A percentile compares a stretch with the other conserved stretches of the same genome.
phyloP scores from a whole-genome alignment of 2,888 invertebrate genomes.

The Caenorhabditis sp. region DNA sequence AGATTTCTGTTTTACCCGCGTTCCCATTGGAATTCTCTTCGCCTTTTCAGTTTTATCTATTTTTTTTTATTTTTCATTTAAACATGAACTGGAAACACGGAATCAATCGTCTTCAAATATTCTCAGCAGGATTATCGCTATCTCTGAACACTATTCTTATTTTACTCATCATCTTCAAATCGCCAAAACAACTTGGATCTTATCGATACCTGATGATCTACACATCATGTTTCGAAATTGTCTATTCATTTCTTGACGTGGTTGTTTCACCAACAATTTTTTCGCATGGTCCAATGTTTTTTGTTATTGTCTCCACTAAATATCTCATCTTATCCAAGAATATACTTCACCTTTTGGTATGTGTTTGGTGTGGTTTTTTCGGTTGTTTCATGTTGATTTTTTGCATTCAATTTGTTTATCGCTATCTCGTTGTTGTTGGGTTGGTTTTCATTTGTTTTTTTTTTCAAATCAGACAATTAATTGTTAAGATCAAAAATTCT shows the following conservation, averaged over 20 bases:
- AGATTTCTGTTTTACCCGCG: too few species aligned
- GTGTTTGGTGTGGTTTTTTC: slow-evolving; percentile 23
- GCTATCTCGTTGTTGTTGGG: slow-evolving; percentile 21
- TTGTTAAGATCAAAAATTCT: too few species aligned
- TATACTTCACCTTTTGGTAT: slow-evolving; percentile 3
- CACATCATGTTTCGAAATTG: slow-evolving; percentile 19
- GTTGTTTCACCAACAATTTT: slow-evolving; percentile 15
- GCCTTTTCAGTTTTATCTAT: too few species aligned
- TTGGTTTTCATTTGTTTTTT: background rate
- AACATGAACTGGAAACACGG: too few species aligned
- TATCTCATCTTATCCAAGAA: slow-evolving; percentile 5
- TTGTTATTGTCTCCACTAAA: slow-evolving; percentile 10
- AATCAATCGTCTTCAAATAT: too few species aligned
- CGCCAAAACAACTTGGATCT: too few species aligned
- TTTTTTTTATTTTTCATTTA: too few species aligned
- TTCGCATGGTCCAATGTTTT: slow-evolving; percentile 16
- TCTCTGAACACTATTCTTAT: too few species aligned
- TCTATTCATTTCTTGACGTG: slow-evolving; percentile 16
- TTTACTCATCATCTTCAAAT: too few species aligned
- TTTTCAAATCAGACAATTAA: too few species aligned
- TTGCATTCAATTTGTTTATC: slow-evolving; percentile 26
- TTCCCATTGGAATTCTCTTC: too few species aligned
- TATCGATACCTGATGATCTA: slow-evolving; percentile 24
- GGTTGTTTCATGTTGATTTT: slow-evolving; percentile 27
- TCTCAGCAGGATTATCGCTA: too few species aligned